phyloP scores from a whole-genome alignment of 2,113 vertebrate genomes.

The Gila orcuttii region DNA sequence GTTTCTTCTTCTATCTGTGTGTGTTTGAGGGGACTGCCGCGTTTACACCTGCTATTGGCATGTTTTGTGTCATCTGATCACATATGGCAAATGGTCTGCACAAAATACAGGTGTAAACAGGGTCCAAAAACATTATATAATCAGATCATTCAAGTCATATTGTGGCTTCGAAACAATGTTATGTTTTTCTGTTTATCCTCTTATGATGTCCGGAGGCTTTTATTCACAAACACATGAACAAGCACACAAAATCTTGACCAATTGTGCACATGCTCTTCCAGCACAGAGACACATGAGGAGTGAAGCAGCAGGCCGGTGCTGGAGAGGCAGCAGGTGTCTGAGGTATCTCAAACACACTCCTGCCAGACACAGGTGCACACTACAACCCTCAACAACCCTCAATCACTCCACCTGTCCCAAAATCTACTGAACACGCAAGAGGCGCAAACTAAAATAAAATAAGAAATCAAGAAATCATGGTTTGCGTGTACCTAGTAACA shows the following conservation, averaged over 20 bases:
- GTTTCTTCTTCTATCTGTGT: not conserved
- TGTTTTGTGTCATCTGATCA: not conserved
- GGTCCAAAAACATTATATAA: not conserved
- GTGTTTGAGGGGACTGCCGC: not conserved
- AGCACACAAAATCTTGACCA: not conserved
- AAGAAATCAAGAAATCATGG: too few relatives aligned
- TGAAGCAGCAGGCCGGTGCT: not conserved
- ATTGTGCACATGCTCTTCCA: not conserved
- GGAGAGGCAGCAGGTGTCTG: constrained; percentile 15
- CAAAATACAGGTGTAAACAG: not conserved
- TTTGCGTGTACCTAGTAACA: too few relatives aligned
- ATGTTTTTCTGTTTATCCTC: too few relatives aligned
- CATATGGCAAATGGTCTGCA: not conserved
- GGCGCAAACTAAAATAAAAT: too few relatives aligned
- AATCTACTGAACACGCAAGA: too few relatives aligned
- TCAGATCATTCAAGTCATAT: not conserved
- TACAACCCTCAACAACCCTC: not conserved
- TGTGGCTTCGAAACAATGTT: not conserved
- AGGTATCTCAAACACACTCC: constrained; percentile 1
- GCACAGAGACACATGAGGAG: not conserved
- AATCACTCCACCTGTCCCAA: not conserved
- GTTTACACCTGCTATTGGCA: not conserved
- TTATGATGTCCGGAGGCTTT: not conserved
- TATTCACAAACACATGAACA: not conserved
- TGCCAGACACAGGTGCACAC: constrained; percentile 50